These are phyloP conservation scores for Pseudomyrmex concolor DNA, from an alignment of 1,140 invertebrate genomes.

Conservation along the genomic window DNA sequence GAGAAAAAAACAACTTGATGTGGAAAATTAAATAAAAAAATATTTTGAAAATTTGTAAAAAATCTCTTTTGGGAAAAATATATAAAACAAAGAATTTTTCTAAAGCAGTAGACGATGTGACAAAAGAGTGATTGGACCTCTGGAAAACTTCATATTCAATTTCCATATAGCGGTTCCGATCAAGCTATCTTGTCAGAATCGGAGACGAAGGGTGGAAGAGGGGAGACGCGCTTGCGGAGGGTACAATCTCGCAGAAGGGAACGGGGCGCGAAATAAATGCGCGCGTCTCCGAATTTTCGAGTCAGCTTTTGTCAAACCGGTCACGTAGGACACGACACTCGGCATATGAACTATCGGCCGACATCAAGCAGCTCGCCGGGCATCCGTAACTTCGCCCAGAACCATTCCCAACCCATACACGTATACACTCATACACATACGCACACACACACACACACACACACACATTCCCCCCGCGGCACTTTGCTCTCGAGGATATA, in stretches of 20 bases:
- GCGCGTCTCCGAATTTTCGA: slow-evolving; percentile 75
- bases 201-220: slow-evolving; percentile 1
- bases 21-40: neutral
- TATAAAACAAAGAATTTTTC: neutral
- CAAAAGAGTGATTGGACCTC: neutral
- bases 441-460: neutral
- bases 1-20: slow-evolving; percentile 3
- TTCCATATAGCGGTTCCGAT: slow-evolving; percentile 16
- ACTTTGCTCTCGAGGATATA: slow-evolving; percentile 68
- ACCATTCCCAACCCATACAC: slow-evolving; percentile 6
- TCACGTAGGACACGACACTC: slow-evolving; percentile 76
- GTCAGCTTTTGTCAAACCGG: slow-evolving; percentile 70
- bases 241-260: slow-evolving; percentile 67
- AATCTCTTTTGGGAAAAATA: neutral
- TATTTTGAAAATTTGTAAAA: too few relatives aligned
- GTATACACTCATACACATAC: neutral
- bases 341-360: slow-evolving; percentile 77
- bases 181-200: slow-evolving; percentile 27
- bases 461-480: slow-evolving; percentile 24
- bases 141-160: slow-evolving; percentile 36
- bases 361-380: slow-evolving; percentile 69
- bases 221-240: slow-evolving; percentile 42
- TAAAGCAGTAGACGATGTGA: neutral
- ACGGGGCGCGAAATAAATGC: slow-evolving; percentile 75
- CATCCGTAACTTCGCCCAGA: slow-evolving; percentile 59